These are phyloP conservation scores for Amiota minor DNA, from an alignment of 2,888 invertebrate genomes.

Conservation along the genomic window DNA sequence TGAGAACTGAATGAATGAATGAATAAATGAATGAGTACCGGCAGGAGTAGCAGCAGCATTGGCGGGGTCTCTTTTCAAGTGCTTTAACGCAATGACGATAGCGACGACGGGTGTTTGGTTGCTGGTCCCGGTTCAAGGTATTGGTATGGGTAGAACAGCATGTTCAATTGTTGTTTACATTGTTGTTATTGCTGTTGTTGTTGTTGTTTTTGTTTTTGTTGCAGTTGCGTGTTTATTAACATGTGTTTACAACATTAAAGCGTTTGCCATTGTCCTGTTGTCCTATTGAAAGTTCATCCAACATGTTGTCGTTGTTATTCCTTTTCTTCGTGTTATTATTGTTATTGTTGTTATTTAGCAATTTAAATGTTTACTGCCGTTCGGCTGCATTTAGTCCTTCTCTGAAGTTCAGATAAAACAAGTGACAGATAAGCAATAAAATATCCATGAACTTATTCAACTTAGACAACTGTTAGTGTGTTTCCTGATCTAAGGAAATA, in stretches of 20 bases:
- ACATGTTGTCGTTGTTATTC: background rate
- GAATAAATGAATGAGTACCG: too few species aligned
- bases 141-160: too few species aligned
- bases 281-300: background rate
- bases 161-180: slow-evolving; percentile 6
- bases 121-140: background rate
- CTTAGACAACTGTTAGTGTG: too few species aligned
- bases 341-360: background rate
- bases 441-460: too few species aligned
- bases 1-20: too few species aligned
- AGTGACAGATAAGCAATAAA: too few species aligned
- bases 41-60: too few species aligned
- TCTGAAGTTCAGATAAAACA: too few species aligned
- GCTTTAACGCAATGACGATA: background rate
- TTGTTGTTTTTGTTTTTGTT: slow-evolving; percentile 36
- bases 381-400: background rate
- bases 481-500: too few species aligned
- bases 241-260: slow-evolving; percentile 69
- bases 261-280: slow-evolving; percentile 37
- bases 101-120: too few species aligned
- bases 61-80: slow-evolving; percentile 7
- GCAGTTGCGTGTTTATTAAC: slow-evolving; percentile 66
- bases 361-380: background rate
- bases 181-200: slow-evolving; percentile 33
- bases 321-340: slow-evolving; percentile 6